phyloP scores from a whole-genome alignment of 2,797 vertebrate genomes.

The Acomys russatus region DNA sequence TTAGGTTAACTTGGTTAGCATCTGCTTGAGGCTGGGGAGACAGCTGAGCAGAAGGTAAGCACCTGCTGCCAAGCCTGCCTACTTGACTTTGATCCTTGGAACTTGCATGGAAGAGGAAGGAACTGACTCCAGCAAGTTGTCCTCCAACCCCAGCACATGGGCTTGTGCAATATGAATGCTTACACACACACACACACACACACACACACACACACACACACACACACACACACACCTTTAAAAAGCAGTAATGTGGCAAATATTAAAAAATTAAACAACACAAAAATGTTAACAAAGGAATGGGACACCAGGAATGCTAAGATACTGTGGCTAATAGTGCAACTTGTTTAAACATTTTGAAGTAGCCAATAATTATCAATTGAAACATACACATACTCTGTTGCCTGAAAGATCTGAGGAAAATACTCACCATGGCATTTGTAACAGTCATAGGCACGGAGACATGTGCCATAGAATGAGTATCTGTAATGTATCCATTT shows the following conservation, averaged over 20 bases:
- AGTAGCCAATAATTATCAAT: neutral
- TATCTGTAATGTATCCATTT: neutral
- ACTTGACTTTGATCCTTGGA: neutral
- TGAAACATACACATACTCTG: neutral
- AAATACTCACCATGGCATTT: neutral
- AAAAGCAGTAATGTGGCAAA: neutral
- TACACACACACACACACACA: neutral
- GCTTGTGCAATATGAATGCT: neutral
- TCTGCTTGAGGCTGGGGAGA: neutral
- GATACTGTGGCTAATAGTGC: neutral
- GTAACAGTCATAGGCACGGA: neutral
- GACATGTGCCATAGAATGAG: neutral
- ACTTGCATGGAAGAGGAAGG: neutral
- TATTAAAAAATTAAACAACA: neutral
- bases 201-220: neutral
- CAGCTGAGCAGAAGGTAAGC: neutral
- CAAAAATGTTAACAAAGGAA: neutral
- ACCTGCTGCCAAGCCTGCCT: neutral
- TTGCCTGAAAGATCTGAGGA: neutral
- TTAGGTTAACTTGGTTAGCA: neutral
- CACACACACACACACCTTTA: neutral
- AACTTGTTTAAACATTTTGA: conserved; percentile 26
- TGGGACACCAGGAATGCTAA: neutral
- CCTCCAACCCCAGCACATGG: neutral
- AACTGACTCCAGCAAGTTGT: neutral